Evolutionary conservation across 2,888 invertebrate genomes (phyloP).

Genomic region (Pseudococcus jackbeardsleyi): DNA sequence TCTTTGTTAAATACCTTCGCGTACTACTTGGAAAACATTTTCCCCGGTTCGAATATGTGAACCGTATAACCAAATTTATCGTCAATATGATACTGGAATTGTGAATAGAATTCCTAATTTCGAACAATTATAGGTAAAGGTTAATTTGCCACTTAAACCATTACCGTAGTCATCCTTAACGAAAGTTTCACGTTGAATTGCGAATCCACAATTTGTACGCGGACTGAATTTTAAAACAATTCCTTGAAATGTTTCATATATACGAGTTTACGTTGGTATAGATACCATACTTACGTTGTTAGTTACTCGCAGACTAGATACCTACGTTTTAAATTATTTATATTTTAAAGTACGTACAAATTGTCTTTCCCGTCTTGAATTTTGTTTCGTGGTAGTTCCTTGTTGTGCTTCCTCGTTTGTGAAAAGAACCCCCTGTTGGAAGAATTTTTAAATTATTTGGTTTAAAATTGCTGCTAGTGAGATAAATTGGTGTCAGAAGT

Average conservation of each 20-base stretch:
- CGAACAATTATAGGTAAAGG: slow-evolving; percentile 41
- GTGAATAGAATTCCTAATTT: slow-evolving; percentile 15
- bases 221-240: slow-evolving; percentile 2
- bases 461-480: background rate
- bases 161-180: background rate
- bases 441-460: background rate
- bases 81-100: slow-evolving; percentile 21
- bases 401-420: background rate
- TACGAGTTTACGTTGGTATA: too few species aligned
- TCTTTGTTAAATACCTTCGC: background rate
- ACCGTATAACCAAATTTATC: background rate
- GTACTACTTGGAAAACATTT: background rate
- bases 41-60: background rate
- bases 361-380: background rate
- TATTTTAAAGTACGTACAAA: background rate
- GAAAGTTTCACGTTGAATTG: slow-evolving; percentile 41
- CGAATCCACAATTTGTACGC: slow-evolving; percentile 28
- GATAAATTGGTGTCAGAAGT: background rate
- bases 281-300: background rate
- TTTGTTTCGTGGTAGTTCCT: background rate
- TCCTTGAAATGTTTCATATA: slow-evolving; percentile 25
- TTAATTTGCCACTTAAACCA: slow-evolving; percentile 29
- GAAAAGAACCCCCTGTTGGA: background rate
- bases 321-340: slow-evolving; percentile 2
- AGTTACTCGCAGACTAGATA: too few species aligned